Evolutionary conservation across 2,888 invertebrate species (phyloP).

Genomic region (Amiota communis): DNA sequence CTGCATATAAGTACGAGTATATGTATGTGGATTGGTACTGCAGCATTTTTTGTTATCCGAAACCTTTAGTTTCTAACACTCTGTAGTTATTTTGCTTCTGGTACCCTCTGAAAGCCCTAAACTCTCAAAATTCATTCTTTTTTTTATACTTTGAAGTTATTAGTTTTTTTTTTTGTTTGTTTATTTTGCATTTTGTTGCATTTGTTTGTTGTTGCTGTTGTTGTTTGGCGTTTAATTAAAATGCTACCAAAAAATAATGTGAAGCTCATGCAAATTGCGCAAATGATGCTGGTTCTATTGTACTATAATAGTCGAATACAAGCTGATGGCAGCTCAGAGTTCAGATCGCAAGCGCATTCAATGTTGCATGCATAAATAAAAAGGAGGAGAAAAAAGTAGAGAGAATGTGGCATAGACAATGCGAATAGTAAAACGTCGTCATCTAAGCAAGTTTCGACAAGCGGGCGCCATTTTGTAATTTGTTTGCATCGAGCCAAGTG

Average conservation of each 20-base stretch:
- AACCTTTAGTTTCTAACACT: not conserved
- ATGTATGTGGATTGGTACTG: not conserved
- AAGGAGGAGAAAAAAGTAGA: not conserved
- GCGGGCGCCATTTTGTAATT: slow-evolving; percentile 5
- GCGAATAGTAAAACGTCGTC: no score
- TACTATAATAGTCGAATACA: no score
- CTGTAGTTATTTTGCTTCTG: not conserved
- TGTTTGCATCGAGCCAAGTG: not conserved
- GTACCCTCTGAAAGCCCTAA: no score
- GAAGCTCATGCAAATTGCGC: slow-evolving; percentile 23
- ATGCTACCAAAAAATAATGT: slow-evolving; percentile 19
- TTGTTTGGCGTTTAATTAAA: slow-evolving; percentile 28
- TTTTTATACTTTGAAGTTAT: not conserved
- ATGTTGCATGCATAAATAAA: not conserved
- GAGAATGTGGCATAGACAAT: not conserved
- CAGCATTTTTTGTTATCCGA: not conserved
- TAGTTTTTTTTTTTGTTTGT: not conserved
- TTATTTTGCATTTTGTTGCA: not conserved
- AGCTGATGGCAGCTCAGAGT: not conserved
- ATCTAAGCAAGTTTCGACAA: not conserved
- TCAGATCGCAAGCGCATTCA: not conserved
- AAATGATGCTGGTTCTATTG: slow-evolving; percentile 19
- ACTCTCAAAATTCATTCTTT: not conserved
- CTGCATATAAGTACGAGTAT: no score
- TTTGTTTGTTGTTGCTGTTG: not conserved